phyloP scores from a whole-genome alignment of 2,888 invertebrate species.

The Sinhomidia bicolor region DNA sequence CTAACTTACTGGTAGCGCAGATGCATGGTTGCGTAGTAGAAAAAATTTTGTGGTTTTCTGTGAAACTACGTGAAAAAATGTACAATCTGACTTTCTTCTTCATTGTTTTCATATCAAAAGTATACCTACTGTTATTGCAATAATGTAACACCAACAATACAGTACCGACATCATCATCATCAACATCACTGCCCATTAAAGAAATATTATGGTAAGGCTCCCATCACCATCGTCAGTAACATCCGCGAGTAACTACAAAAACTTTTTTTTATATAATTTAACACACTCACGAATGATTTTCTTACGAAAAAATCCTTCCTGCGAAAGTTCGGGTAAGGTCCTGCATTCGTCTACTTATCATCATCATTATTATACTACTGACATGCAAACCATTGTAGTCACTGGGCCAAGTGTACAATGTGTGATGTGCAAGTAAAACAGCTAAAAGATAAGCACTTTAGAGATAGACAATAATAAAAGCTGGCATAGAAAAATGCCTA shows the following conservation, averaged over 20 bases:
- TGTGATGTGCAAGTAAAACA: not conserved
- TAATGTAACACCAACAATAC: not conserved
- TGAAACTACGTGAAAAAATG: constrained; percentile 53
- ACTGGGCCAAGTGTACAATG: not conserved
- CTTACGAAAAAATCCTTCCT: constrained; percentile 42
- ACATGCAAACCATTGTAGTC: not conserved
- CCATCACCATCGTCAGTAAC: not conserved
- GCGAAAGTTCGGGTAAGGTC: constrained; percentile 58
- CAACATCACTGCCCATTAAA: too few relatives aligned
- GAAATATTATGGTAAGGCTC: too few relatives aligned
- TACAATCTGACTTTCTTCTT: not conserved
- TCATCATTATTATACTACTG: not conserved
- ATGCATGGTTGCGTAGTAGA: constrained; percentile 24
- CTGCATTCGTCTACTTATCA: too few relatives aligned
- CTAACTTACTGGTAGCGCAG: not conserved
- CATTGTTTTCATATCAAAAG: constrained; percentile 1
- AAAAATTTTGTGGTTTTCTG: constrained; percentile 63
- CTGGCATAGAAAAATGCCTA: not conserved
- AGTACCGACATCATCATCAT: too few relatives aligned
- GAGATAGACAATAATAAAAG: not conserved
- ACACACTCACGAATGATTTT: not conserved
- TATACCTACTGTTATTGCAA: not conserved
- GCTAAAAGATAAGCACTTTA: too few relatives aligned
- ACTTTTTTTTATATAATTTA: constrained; percentile 30
- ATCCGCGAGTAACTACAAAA: not conserved